These are phyloP conservation scores for Scortum barcoo DNA, from an alignment of 2,113 vertebrate genomes.

Conservation along the genomic window DNA sequence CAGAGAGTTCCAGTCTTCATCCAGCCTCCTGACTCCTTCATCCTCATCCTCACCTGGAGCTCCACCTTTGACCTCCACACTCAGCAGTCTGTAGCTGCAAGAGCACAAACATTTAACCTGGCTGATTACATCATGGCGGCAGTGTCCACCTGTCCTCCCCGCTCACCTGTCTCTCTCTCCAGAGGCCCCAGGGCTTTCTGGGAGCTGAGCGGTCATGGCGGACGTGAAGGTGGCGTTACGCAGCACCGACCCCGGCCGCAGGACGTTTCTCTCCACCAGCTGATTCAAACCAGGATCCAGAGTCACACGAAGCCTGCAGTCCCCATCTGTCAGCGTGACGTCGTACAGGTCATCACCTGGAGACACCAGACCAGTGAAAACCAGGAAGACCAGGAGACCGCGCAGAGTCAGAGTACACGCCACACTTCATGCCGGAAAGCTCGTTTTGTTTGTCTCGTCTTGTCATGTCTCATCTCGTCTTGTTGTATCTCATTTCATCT, in stretches of 20 bases:
- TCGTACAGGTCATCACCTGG: constrained; percentile 80
- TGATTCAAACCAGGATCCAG: constrained; percentile 80
- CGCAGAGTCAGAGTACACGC: too few relatives aligned
- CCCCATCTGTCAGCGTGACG: constrained; percentile 76
- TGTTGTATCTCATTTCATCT: too few relatives aligned
- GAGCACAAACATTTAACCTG: not conserved
- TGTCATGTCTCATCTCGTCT: not conserved
- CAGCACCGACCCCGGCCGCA: constrained; percentile 65
- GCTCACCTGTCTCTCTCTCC: constrained; percentile 48
- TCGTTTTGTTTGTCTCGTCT: not conserved
- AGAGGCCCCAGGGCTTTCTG: not conserved
- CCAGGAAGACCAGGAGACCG: not conserved
- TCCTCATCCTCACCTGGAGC: not conserved
- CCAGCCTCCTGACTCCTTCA: fast-evolving
- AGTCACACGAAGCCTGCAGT: constrained; percentile 79
- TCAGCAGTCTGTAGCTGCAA: constrained; percentile 62
- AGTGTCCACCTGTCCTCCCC: not conserved
- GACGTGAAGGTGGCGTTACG: constrained; percentile 63
- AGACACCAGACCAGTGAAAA: not conserved
- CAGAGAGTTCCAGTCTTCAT: constrained; percentile 38
- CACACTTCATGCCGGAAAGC: too few relatives aligned
- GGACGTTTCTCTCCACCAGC: constrained; percentile 72
- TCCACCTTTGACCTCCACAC: constrained; percentile 33
- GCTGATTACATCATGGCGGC: not conserved
- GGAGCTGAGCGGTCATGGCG: constrained; percentile 47